Base-by-base conservation (phyloP, 2,888 invertebrate genomes). In the Leucophenga montana region DNA sequence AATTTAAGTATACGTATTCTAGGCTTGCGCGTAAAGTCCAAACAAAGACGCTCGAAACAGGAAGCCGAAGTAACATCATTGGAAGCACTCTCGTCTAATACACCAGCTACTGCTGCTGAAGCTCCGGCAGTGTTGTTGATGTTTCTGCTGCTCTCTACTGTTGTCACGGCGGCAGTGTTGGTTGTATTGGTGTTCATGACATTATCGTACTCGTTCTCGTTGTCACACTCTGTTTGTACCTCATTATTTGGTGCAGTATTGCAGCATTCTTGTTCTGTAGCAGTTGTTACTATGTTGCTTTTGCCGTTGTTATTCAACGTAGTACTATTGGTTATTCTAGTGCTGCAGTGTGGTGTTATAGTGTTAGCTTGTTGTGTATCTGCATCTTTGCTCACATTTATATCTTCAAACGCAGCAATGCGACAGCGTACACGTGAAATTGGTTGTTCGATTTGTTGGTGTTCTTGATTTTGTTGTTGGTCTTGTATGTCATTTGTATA, bases 1-100 rank as follows among this genome's bases (percentile, higher is more conserved):
- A 77, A 75, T 78, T 83, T 83, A n/a, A 83, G 75, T 73, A 81
- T 70, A 20, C 61, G 76, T 74, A 70, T 71, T 71, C 69, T 73
- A 68, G 62, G 68, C 70, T 66, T 70, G 69, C 27, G 65, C 54
- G 39, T 62, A 67, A 69, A 70, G 79, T 83, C 77, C 75, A 72
- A 76, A 71, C 72, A 75, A 39, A 66, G 67, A 57, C 67, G 70
- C 59, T 69, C 61, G 16, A 61, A 61, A 44, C 61, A 61, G 16
- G 68, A 68, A 70, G 31, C 46, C 39, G 16, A 67, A 73, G 57
- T 69, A 66, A 33, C 71, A 67, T 65, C 71, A 64, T 65, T 73
- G 67, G 48, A 56, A 70, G 53, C 68, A 68, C 67, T 18, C 14
- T 64, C 65, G 61, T 46, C 44, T 44, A 18, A 5, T 18, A 20